Evolutionary conservation across 2,113 vertebrate genomes (phyloP), one percentile per base, ranked within the genome.

Genomic region (Anoura caudifer): DNA sequence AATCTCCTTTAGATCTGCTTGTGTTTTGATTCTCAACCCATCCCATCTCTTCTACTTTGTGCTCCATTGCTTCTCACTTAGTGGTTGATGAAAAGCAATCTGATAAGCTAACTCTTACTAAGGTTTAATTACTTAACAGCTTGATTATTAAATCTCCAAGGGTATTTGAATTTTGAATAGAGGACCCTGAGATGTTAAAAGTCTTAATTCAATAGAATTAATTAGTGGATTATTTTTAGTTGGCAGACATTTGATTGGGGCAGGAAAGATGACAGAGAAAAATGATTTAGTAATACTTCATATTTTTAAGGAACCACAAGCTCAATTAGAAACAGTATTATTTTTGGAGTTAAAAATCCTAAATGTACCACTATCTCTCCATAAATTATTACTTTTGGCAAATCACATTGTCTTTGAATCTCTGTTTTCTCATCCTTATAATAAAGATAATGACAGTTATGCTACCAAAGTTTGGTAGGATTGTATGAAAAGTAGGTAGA

Each of bases 81-180:
- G 96, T 91, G 85, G 91, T 91, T 97, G 93, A 97, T 97, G 88
- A 91, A 97, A 97, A 95, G 86, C 97, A 95, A 97, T 96, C 94
- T 89, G 86, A 97, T 98, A 95, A 97, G 94, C 91, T 91, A 96
- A 93, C 95, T 96, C 93, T 97, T 97, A 86, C 82, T 89, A 95
- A 97, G 86, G 86, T 97, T 98, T 98, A 97, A 97, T 98, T 97
- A 98, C 95, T 83, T 97, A 97, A 97, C 93, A 96, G 94, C 97
- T 93, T 96, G 94, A 98, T 97, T 98, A 95, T 97, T 97, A 93
- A 98, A 97, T 97, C 97, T 98, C 93, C 89, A 97, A 97, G 94
- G 94, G 91, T 96, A 96, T 96, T 96, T 97, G 88, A 81, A 97
- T 96, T 98, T 94, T 96, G 94, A 98, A 98, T 73, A 95, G 95